Evolutionary conservation across 2,797 vertebrate species (phyloP), one percentile per base, ranked within the genome.

Genomic region (Sphaeramia orbicularis): DNA sequence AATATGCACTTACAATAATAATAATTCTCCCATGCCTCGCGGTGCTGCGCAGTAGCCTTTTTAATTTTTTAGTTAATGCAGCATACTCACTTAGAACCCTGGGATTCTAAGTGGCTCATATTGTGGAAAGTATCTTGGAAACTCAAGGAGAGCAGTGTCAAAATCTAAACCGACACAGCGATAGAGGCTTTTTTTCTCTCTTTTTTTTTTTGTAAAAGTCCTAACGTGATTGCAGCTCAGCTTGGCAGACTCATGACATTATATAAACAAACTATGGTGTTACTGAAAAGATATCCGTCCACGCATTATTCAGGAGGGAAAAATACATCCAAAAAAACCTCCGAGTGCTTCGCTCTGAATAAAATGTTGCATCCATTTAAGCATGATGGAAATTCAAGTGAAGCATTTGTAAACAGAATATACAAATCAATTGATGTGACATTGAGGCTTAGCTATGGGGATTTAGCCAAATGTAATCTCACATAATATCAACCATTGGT

Each of bases 381-480:
- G 18, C 51, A 16, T 35, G 27, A 65, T 63, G 47, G 15, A 63
- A 58, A 78, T 77, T 52, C 68, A 65, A 76, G 64, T 67, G 21
- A 74, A 38, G 45, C 56, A 48, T 73, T 75, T 10, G 18, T 37
- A 19, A 69, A 65, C 43, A 68, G 57, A 80, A 71, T 68, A 50
- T n/a, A 65, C 35, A 83, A 73, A 84, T 83, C 62, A 68, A 81
- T 44, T 44, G 47, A 66, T 58, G 64, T 42, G 51, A 47, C 60
- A 56, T 50, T 50, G 37, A 38, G 37, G 63, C 49, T 80, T 51
- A 62, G 76, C 63, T 65, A 19, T 66, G 61, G 69, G 57, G 52
- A 82, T 84, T 79, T 65, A 65, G 69, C 51, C 52, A 58, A 71
- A 79, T 41, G 40, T 63, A 66, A 76, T 84, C 63, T 59, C 40